These are phyloP conservation scores for Patella caerulea DNA, from an alignment of 2,888 invertebrate genomes.

Conservation along the genomic window DNA sequence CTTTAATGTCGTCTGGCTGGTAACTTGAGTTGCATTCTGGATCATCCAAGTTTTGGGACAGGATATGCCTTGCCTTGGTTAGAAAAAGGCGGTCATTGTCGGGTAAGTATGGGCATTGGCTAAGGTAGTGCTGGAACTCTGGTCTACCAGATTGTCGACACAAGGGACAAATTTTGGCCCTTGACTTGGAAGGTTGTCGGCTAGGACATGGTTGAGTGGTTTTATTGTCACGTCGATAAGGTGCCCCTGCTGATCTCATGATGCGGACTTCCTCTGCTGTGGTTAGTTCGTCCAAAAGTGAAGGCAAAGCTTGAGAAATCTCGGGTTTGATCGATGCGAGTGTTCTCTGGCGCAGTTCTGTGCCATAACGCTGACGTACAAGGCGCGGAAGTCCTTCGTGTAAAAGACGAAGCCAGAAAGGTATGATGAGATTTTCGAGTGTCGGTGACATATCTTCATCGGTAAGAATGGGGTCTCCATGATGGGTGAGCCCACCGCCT, in stretches of 20 bases:
- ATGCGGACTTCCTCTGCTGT: neutral
- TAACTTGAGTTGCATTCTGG: no score
- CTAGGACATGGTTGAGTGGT: neutral
- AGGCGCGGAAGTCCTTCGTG: slow-evolving; percentile 6
- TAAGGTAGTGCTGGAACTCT: neutral
- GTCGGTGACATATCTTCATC: slow-evolving; percentile 5
- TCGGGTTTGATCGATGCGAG: neutral
- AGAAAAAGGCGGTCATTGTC: no score
- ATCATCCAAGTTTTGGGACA: no score
- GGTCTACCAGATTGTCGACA: neutral
- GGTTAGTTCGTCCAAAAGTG: neutral
- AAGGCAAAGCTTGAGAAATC: neutral
- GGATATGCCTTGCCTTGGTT: no score
- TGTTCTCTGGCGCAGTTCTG: neutral
- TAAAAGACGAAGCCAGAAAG: slow-evolving; percentile 39
- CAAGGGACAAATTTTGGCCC: neutral
- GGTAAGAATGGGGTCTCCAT: no score
- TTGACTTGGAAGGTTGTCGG: neutral
- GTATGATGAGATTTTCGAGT: slow-evolving; percentile 39
- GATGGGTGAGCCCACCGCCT: neutral
- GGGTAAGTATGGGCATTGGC: neutral
- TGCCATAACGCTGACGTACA: neutral
- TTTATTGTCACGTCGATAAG: neutral
- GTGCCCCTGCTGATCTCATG: neutral
- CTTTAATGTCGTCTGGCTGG: no score